Evolutionary conservation across 2,888 invertebrate species (phyloP).

Genomic region (Sinotaia quadrata): DNA sequence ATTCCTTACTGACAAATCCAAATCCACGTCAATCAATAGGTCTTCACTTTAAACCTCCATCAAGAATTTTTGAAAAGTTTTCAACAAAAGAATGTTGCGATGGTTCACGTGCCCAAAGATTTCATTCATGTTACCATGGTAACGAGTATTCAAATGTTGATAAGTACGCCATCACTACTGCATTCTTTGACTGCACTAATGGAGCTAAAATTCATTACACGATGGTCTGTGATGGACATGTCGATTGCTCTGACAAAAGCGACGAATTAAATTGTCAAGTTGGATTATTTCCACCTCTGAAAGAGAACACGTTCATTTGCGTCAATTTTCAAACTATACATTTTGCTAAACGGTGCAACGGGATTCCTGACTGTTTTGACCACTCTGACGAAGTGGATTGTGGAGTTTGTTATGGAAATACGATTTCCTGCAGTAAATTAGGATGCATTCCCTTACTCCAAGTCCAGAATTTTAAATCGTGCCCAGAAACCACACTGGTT

Average conservation of each 20-base stretch:
- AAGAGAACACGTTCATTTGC: not conserved
- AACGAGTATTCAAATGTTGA: not conserved
- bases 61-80: not conserved
- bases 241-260: conserved; percentile 18
- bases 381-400: conserved; percentile 17
- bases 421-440: not conserved
- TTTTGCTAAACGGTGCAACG: not conserved
- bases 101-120: conserved; percentile 17
- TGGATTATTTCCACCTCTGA: not conserved
- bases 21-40: no score
- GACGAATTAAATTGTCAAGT: conserved; percentile 1
- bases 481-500: no score
- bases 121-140: conserved; percentile 11
- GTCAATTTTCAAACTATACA: not conserved
- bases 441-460: not conserved
- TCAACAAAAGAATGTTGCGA: conserved; percentile 13
- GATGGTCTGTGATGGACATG: conserved; percentile 13
- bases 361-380: conserved; percentile 14
- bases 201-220: conserved; percentile 13
- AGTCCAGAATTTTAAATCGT: not conserved
- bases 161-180: not conserved
- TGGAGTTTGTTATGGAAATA: not conserved
- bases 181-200: conserved; percentile 2
- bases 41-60: not conserved
- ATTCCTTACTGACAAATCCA: not conserved